phyloP scores from a whole-genome alignment of 2,113 vertebrate genomes.

The Castor canadensis region DNA sequence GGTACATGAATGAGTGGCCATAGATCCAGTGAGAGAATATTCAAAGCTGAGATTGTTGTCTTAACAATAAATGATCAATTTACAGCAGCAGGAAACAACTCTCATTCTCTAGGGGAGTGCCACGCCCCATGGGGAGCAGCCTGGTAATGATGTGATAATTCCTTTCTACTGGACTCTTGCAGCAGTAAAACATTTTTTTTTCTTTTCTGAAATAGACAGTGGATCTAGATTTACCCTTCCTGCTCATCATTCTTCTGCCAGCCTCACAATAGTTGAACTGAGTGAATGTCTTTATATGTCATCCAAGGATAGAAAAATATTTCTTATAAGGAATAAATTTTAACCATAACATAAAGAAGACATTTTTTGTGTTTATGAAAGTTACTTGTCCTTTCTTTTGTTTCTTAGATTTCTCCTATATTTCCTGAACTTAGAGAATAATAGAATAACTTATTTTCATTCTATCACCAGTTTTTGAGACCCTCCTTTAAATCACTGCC shows the following conservation, averaged over 20 bases:
- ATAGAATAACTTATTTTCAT: background rate
- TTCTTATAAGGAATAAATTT: constrained; percentile 28
- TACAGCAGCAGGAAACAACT: background rate
- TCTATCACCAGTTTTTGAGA: background rate
- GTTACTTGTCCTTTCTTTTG: background rate
- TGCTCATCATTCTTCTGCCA: background rate
- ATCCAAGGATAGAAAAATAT: background rate
- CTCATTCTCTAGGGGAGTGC: background rate
- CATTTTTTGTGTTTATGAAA: background rate
- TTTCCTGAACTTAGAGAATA: background rate
- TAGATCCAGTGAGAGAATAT: background rate
- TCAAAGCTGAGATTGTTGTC: background rate
- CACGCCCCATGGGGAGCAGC: background rate
- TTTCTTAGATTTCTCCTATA: background rate
- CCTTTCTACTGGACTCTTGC: background rate
- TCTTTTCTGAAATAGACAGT: background rate
- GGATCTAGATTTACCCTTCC: background rate
- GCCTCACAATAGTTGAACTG: background rate
- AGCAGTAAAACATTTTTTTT: background rate
- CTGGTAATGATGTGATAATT: background rate
- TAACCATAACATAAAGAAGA: background rate
- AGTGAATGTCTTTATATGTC: background rate
- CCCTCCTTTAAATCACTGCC: background rate
- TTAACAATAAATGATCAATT: background rate
- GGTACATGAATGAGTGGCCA: background rate